Percentiles rank a stretch among this genome's conserved stretches.
Conservation (phyloP, 2,888 invertebrate genomes). For the Harpagoxenus sublaevis region DNA sequence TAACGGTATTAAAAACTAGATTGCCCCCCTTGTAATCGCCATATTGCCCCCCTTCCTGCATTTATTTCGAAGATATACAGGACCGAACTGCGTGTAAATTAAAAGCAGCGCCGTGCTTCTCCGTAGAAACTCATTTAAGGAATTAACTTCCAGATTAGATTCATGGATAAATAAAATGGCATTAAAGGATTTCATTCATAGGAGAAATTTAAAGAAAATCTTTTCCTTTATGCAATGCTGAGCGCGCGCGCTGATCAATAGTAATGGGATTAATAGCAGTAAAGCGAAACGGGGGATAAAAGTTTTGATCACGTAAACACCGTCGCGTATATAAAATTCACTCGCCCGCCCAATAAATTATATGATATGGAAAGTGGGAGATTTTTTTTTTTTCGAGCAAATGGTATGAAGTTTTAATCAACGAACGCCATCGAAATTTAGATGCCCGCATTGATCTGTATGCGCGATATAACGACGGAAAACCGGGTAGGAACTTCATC, state of each 20-base stretch:
- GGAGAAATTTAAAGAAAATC: constrained; percentile 25
- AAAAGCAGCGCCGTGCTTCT: constrained; percentile 48
- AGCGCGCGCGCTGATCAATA: constrained; percentile 31
- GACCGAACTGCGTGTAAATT: constrained; percentile 44
- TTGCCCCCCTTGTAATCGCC: constrained; percentile 54
- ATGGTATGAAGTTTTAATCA: neutral
- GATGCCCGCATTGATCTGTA: neutral
- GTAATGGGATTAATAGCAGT: constrained; percentile 35
- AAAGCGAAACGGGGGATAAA: constrained; percentile 6
- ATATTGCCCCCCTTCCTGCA: constrained; percentile 24
- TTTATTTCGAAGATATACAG: constrained; percentile 50
- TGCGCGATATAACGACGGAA: neutral
- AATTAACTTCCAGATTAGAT: constrained; percentile 55
- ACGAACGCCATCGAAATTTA: neutral
- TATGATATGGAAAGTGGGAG: neutral
- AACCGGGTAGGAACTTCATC: neutral
- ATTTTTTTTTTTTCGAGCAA: neutral
- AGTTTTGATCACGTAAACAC: constrained; percentile 32
- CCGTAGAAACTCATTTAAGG: constrained; percentile 47
- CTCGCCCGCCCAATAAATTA: neutral
- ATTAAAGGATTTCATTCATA: constrained; percentile 45
- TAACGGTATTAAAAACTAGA: constrained; percentile 47
- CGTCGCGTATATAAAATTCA: neutral
- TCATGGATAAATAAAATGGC: constrained; percentile 48
- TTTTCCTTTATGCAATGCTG: constrained; percentile 15